A percentile compares a stretch with the other conserved stretches of the same genome.
These are phyloP conservation scores for Zosterops lateralis DNA, from an alignment of 2,113 vertebrate species.

Conservation along the genomic window DNA sequence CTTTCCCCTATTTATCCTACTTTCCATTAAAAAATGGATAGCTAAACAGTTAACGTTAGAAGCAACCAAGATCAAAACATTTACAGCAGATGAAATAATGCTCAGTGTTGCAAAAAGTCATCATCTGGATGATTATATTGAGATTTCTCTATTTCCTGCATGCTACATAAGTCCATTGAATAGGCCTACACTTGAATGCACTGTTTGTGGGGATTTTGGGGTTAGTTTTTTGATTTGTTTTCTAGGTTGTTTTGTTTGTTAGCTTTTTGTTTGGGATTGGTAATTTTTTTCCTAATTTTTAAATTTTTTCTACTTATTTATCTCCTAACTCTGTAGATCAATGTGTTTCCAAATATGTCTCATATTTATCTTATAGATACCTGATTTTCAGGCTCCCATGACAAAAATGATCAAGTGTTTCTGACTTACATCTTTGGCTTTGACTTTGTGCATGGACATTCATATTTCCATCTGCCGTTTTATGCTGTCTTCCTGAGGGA, in stretches of 20 bases:
- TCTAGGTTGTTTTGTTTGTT: not conserved
- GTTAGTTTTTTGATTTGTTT: not conserved
- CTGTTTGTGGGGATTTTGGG: fast-evolving
- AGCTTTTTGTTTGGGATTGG: too few relatives aligned
- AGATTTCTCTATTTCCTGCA: not conserved
- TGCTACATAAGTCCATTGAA: not conserved
- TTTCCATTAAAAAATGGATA: not conserved
- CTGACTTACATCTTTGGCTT: not conserved
- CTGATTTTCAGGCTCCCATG: not conserved
- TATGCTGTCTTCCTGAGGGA: not conserved
- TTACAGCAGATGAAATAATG: not conserved
- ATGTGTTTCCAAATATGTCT: not conserved
- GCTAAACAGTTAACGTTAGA: not conserved
- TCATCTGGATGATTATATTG: not conserved
- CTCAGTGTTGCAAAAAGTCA: not conserved
- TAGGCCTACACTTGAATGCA: not conserved
- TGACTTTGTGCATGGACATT: not conserved
- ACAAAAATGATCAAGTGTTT: not conserved
- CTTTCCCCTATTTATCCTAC: not conserved
- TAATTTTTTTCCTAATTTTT: not conserved
- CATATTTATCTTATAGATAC: not conserved
- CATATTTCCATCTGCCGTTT: not conserved
- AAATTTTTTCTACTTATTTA: not conserved
- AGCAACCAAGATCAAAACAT: not conserved
- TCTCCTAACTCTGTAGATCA: not conserved